A percentile compares a stretch with the other conserved stretches of the same genome.
Conservation (phyloP, 2,888 invertebrate genomes). For the Nomada hirtipes region DNA sequence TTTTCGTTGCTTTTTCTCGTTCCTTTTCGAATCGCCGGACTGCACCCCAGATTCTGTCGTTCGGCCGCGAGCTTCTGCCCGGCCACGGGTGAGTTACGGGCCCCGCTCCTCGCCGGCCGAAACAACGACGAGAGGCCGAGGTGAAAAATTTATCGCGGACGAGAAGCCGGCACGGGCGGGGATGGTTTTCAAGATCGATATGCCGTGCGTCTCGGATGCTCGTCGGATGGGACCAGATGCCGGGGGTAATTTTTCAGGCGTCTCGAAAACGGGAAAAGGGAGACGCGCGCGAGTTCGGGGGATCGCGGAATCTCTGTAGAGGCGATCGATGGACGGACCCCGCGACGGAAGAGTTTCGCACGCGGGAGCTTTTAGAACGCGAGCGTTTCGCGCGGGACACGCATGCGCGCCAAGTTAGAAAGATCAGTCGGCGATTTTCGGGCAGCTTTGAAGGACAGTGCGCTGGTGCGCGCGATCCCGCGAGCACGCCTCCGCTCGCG, state of each 20-base stretch:
- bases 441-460: conserved; percentile 41
- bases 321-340: not conserved
- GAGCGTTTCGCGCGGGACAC: conserved; percentile 54
- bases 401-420: conserved; percentile 39
- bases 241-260: conserved; percentile 31
- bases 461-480: conserved; percentile 31
- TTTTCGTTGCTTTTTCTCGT: conserved; percentile 3
- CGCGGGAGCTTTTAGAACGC: not conserved
- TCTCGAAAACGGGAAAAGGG: conserved; percentile 1
- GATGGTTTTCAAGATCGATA: conserved; percentile 36
- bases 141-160: conserved; percentile 61
- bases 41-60: not conserved
- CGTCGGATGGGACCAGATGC: conserved; percentile 5
- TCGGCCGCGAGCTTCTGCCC: conserved; percentile 28
- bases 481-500: not conserved
- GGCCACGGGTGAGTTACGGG: conserved; percentile 45
- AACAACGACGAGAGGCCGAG: conserved; percentile 20
- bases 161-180: conserved; percentile 1
- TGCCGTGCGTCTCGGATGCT: conserved; percentile 9
- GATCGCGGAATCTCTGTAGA: not conserved
- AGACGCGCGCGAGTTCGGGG: not conserved
- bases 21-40: conserved; percentile 39
- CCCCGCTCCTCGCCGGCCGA: not conserved
- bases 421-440: conserved; percentile 53
- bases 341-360: not conserved